Conservation (phyloP, 2,888 invertebrate genomes). For the Patella pellucida region DNA sequence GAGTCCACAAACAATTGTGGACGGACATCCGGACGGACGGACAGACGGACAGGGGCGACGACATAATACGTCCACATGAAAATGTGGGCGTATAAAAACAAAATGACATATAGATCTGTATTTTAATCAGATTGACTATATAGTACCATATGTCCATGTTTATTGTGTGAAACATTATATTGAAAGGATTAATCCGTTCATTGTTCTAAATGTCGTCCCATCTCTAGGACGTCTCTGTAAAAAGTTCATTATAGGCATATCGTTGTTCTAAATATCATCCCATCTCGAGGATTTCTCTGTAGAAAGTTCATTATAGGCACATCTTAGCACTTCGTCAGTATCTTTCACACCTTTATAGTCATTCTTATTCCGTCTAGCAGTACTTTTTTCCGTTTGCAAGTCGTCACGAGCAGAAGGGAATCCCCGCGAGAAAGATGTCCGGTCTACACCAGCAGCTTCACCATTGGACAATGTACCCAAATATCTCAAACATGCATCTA, state of each 20-base stretch:
- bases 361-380: conserved; percentile 22
- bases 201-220: background rate
- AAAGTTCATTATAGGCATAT: conserved; percentile 34
- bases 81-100: too few relatives aligned
- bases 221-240: background rate
- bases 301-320: conserved; percentile 33
- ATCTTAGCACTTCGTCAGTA: conserved; percentile 51
- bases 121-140: too few relatives aligned
- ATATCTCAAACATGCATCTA: conserved; percentile 53
- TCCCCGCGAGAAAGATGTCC: background rate
- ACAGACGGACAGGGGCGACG: too few relatives aligned
- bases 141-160: too few relatives aligned
- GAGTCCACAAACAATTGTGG: too few relatives aligned
- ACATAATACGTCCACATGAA: too few relatives aligned
- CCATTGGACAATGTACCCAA: background rate
- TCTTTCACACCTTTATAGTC: conserved; percentile 50
- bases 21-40: too few relatives aligned
- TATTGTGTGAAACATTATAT: too few relatives aligned
- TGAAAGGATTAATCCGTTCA: too few relatives aligned
- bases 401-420: background rate
- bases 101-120: too few relatives aligned
- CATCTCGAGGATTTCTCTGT: background rate
- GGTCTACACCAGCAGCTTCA: background rate
- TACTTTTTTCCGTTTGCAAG: background rate
- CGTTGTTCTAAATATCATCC: conserved; percentile 8